Conservation (phyloP, 2,113 vertebrate genomes). For the Ciconia stormi region DNA sequence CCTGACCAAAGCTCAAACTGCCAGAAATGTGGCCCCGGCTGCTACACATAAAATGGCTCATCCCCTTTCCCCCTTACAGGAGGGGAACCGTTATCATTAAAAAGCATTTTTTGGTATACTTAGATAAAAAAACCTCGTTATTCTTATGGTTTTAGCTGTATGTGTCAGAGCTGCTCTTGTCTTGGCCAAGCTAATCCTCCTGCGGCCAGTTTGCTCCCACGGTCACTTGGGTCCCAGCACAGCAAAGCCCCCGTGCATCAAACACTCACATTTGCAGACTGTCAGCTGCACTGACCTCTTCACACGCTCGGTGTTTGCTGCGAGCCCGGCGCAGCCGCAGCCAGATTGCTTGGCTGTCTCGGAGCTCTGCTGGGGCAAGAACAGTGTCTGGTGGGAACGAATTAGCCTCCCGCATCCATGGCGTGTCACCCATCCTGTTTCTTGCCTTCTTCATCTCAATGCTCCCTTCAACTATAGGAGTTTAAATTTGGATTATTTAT, state of each 20-base stretch:
- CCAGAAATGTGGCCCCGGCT: not conserved
- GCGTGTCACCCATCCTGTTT: rapidly evolving
- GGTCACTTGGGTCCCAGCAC: rapidly evolving
- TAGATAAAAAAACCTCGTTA: not conserved
- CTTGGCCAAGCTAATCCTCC: not conserved
- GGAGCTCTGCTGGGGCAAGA: not conserved
- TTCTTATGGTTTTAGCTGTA: not conserved
- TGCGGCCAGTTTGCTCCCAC: rapidly evolving
- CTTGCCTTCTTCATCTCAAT: not conserved
- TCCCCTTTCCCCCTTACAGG: not conserved
- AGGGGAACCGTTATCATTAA: not conserved
- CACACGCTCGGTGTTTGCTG: not conserved
- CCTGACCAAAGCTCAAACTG: not conserved
- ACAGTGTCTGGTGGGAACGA: not conserved
- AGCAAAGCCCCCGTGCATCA: not conserved
- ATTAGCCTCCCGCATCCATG: not conserved
- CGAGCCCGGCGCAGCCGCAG: rapidly evolving
- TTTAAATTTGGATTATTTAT: not conserved
- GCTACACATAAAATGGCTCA: not conserved
- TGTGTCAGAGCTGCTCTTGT: not conserved
- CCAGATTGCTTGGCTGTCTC: not conserved
- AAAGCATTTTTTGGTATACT: not conserved
- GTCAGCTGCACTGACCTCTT: not conserved
- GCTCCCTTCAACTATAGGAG: not conserved
- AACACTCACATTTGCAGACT: not conserved